phyloP scores from a whole-genome alignment of 1,140 invertebrate species.

The Thaumatotibia leucotreta region DNA sequence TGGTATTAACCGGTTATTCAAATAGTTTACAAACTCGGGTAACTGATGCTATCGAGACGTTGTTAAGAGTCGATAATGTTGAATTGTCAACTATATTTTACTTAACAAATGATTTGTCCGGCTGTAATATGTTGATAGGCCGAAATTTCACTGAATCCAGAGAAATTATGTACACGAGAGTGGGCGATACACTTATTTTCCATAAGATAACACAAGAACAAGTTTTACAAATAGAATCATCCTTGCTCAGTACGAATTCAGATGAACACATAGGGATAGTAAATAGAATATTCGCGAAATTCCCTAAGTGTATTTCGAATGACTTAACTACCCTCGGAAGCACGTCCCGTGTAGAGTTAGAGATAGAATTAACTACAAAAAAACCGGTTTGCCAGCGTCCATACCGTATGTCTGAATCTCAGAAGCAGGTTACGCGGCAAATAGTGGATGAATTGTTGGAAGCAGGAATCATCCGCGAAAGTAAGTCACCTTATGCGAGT shows the following conservation, averaged over 20 bases:
- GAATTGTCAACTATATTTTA: neutral
- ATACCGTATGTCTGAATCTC: neutral
- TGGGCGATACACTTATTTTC: neutral
- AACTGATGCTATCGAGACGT: neutral
- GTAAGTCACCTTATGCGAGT: too few species aligned
- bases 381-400: too few species aligned
- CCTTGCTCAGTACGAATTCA: neutral
- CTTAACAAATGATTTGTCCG: neutral
- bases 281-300: neutral
- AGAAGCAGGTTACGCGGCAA: neutral
- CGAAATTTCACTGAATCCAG: neutral
- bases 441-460: neutral
- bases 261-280: neutral
- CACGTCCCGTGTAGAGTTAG: neutral
- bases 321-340: neutral
- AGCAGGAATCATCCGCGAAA: neutral
- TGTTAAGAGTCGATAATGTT: neutral
- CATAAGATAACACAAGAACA: neutral
- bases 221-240: neutral
- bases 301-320: neutral
- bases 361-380: neutral
- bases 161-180: neutral
- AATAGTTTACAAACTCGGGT: neutral
- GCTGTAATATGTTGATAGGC: neutral
- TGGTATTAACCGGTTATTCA: neutral